A percentile compares a stretch with the other conserved stretches of the same genome.
Conservation (phyloP, 1,140 invertebrate genomes). For the Brachionus paranguensis region DNA sequence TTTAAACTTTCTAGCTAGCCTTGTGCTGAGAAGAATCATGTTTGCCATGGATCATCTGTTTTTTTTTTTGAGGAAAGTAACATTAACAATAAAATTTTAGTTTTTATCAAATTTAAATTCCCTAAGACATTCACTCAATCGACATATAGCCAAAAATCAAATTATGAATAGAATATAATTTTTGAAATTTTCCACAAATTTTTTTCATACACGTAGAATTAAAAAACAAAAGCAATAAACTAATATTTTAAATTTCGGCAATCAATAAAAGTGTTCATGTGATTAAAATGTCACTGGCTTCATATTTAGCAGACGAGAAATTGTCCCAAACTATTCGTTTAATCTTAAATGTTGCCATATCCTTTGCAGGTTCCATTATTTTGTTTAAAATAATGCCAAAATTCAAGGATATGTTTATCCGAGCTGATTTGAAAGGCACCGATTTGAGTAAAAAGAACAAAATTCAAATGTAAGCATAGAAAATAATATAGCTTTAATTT, state of each 20-base stretch:
- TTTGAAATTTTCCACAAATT: neutral
- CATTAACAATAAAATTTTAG: neutral
- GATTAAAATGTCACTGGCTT: neutral
- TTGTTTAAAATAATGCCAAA: conserved; percentile 35
- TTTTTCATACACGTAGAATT: neutral
- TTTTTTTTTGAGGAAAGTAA: neutral
- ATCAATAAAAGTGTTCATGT: neutral
- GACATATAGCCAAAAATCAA: neutral
- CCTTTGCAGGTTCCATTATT: neutral
- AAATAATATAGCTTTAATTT: neutral
- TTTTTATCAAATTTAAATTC: neutral
- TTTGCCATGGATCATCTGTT: no score
- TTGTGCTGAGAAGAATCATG: no score
- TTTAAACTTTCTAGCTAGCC: no score
- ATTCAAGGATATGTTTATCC: conserved; percentile 30
- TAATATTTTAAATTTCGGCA: neutral
- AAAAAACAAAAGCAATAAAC: neutral
- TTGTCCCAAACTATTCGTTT: conserved; percentile 31
- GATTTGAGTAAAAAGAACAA: conserved; percentile 38
- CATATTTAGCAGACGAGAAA: conserved; percentile 2
- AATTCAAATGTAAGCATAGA: conserved; percentile 7
- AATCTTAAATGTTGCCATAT: conserved; percentile 23
- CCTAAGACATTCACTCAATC: neutral
- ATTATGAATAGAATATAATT: neutral
- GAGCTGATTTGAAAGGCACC: conserved; percentile 18